phyloP scores from a whole-genome alignment of 1,140 invertebrate species.

The Drosophila takahashii region DNA sequence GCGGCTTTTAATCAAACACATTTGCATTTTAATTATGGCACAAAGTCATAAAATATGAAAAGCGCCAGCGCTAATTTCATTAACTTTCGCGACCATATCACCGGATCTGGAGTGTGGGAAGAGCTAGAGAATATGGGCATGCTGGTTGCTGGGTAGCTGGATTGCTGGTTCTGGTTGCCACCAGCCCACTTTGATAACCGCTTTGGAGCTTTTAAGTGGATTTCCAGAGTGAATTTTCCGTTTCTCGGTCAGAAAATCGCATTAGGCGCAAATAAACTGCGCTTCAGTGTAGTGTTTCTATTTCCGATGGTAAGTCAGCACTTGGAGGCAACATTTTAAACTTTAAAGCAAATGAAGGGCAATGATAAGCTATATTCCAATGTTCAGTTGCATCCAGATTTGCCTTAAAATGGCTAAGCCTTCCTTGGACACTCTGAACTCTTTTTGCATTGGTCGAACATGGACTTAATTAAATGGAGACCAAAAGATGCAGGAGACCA shows the following conservation, averaged over 20 bases:
- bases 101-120: not conserved
- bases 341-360: too few species aligned
- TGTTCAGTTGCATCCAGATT: not conserved
- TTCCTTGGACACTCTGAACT: not conserved
- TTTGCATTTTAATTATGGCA: conserved; percentile 55
- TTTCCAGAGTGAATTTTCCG: not conserved
- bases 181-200: conserved; percentile 3
- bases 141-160: too few species aligned
- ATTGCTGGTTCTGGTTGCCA: not conserved
- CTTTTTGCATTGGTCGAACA: not conserved
- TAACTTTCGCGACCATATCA: conserved; percentile 46
- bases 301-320: too few species aligned
- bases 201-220: conserved; percentile 9
- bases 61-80: conserved; percentile 44
- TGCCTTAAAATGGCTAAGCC: not conserved
- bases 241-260: not conserved
- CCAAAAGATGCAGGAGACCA: not conserved
- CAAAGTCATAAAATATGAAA: conserved; percentile 58
- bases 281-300: too few species aligned
- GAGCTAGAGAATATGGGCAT: not conserved
- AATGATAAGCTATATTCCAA: too few species aligned
- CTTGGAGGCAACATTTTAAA: too few species aligned
- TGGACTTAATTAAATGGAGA: not conserved
- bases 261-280: not conserved
- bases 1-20: conserved; percentile 52